Conservation (phyloP, 2,888 invertebrate genomes). For the Stramonita haemastoma region DNA sequence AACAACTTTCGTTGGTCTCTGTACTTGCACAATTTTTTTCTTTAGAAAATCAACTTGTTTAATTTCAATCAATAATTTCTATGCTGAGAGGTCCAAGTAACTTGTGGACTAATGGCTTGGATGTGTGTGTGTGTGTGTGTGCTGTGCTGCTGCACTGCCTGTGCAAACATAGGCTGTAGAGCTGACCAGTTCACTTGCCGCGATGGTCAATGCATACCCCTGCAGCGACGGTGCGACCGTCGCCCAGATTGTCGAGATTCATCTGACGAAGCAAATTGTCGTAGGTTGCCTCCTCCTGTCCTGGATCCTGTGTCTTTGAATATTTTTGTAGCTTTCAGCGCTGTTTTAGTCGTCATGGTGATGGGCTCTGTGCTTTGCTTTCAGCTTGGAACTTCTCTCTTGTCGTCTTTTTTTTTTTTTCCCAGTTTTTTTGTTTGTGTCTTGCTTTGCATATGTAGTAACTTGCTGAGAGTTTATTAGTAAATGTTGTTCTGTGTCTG, state of each 20-base stretch:
- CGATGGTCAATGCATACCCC: conserved; percentile 79
- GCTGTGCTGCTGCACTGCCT: background rate
- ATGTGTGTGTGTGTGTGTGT: too few species aligned
- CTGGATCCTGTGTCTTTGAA: background rate
- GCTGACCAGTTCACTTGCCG: conserved; percentile 82
- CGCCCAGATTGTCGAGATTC: conserved; percentile 61
- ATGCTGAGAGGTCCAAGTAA: too few species aligned
- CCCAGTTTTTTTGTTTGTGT: background rate
- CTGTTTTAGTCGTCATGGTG: conserved; percentile 19
- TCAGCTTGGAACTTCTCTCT: background rate
- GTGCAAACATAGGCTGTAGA: conserved; percentile 79
- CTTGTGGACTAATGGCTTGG: too few species aligned
- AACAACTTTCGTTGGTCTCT: too few species aligned
- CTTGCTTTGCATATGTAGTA: background rate
- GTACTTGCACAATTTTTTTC: too few species aligned
- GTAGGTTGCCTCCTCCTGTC: conserved; percentile 51
- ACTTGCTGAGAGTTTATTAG: too few species aligned
- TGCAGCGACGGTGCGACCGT: conserved; percentile 55
- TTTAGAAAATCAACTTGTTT: too few species aligned
- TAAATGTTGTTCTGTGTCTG: too few species aligned
- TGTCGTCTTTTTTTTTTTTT: background rate
- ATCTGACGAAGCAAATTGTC: conserved; percentile 64
- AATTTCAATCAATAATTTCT: too few species aligned
- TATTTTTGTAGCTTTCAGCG: background rate
- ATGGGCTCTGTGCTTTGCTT: conserved; percentile 1